Evolutionary conservation across 1,140 invertebrate species (phyloP), one percentile per base, ranked within the genome.

Genomic region (Pristionchus pacificus): DNA sequence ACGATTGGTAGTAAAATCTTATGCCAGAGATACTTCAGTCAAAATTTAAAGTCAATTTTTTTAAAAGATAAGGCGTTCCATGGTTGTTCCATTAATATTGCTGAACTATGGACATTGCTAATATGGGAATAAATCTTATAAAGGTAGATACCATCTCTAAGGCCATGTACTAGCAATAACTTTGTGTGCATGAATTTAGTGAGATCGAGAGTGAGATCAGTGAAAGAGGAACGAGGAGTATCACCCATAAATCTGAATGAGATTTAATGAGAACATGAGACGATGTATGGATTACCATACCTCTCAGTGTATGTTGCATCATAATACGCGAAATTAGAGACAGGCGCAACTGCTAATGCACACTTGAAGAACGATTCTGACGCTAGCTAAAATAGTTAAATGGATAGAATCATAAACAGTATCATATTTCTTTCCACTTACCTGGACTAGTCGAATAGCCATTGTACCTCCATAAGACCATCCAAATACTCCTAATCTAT

Each of bases 401-500:
- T 6, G 38, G 38, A 49, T 10, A 19, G 38, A 49, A 19, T 10
- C 6, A 49, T 10, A 19, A 49, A 10, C n/a, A n/a, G n/a, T n/a
- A n/a, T n/a, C n/a, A n/a, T n/a, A n/a, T n/a, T n/a, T n/a, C n/a
- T n/a, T n/a, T n/a, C 6, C 6, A 49, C 38, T 49, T 6, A 49
- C 38, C 19, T 49, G 38, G 24, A 83, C 67, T 59, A 77, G 66
- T 0, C 73, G 65, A 6, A 81, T 77, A 25, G 77, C 60, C 6
- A 76, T 79, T 63, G 84, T 84, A 28, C 81, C 81, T 30, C 81
- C 81, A 60, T 83, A 83, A n/a, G 71, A 77, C 77, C 81, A 84
- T 60, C 81, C 81, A 77, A 80, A 83, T 30, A 83, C 75, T 0
- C 74, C 81, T 0, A 83, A 76, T 55, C 74, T 66, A 28, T 64